Base-by-base conservation (phyloP, 2,888 invertebrate genomes). In the Spodoptera exigua region DNA sequence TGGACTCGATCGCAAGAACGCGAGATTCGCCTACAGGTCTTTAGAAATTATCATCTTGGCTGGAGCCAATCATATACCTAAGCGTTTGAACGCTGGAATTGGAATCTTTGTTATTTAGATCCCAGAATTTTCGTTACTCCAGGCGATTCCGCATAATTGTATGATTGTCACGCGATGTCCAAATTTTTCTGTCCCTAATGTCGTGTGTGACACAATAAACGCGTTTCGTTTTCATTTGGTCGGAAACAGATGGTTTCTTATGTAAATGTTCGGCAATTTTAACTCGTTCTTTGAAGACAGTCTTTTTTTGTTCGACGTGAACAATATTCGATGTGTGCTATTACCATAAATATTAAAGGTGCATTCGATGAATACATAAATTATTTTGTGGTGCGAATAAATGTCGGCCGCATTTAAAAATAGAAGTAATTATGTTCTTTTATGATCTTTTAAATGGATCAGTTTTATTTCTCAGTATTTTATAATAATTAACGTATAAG, bases 1-100 rank as follows among this genome's bases (percentile, higher is more conserved):
- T 93, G 94, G 91, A 92, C 86, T 85, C 79, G 83, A 87, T 89
- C 86, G 86, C 87, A 85, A 87, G 88, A 88, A 85, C 84, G 85
- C 87, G 86, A 88, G 84, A 89, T 89, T 91, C 74, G 93, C 94
- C 94, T 92, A 87, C 87, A 65, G 93, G 93, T 88, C 89, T 91
- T 91, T 86, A 86, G 89, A 91, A 91, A 93, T 93, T 89, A 93
- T 92, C 91, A 87, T 76, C 68, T 62, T 74, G 59, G 59, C 46
- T 73, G 62, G 40, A 70, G 21, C 70, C 72, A 78, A 77, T 71
- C 77, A 74, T 74, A 77, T 69, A 69, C 68, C 70, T 65, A 68
- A 70, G 63, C 54, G 67, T 71, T 79, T 66, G 66, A 69, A 63
- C 53, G 51, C 65, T 76, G 65, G 72, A 77, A 78, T 78, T 76